Base-by-base conservation (phyloP, 1,140 invertebrate genomes). In the Leguminivora glycinivorella region DNA sequence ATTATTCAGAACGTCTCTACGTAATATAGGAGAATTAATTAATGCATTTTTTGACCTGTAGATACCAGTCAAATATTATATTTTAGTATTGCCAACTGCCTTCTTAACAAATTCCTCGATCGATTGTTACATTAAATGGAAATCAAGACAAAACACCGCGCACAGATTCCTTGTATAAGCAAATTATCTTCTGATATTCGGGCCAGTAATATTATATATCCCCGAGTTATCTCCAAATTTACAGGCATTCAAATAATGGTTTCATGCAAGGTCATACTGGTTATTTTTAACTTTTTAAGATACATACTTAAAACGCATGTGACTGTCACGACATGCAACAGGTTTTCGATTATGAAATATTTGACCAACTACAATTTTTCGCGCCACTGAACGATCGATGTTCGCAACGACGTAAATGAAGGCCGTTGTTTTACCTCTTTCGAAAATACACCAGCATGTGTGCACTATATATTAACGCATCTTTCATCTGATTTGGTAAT, bases 331-430 rank as follows among this genome's bases (percentile, higher is more conserved):
- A 76, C 73, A 77, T 75, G 34, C 66, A 58, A 73, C 79, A 70
- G 78, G 75, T 76, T 76, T 76, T 58, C 31, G 67, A 75, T 80
- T 76, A 78, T 74, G 75, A 81, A 83, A 83, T 77, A 75, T 75
- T 75, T 75, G 74, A 72, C 76, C 74, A 80, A 82, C 70, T 78
- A 72, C 4, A 79, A 77, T 74, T 75, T 75, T 79, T 83, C 74
- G 72, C 81, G 69, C 70, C 74, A 71, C 69, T 74, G 70, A 69
- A 76, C 67, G 73, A 72, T 78, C 67, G 73, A 72, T 78, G 75
- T 76, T 77, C 74, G 74, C 70, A 74, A 70, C 67, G 43, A 72
- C 63, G 71, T 67, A 70, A 31, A 70, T 71, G 72, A 80, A 82
- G 77, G 81, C 75, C 79, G 66, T 71, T 68, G 58, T 70, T 72